phyloP scores from a whole-genome alignment of 2,888 invertebrate species.

The Chironomus tentans region DNA sequence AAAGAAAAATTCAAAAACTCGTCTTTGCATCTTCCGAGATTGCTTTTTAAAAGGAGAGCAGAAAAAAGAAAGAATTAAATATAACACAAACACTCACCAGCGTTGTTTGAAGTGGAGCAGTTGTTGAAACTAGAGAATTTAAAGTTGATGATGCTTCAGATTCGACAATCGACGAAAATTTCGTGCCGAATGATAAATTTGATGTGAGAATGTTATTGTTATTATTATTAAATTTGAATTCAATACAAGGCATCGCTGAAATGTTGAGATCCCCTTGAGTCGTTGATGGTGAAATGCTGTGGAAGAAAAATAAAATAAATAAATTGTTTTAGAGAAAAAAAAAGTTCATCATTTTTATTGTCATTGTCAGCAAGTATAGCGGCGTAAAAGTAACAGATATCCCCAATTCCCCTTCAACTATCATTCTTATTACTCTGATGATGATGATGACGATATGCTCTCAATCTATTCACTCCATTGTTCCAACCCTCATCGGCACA shows the following conservation, averaged over 20 bases:
- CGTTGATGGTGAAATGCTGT: constrained; percentile 20
- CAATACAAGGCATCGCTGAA: constrained; percentile 25
- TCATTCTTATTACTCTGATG: not conserved
- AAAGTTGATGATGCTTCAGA: constrained; percentile 32
- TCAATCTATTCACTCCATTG: too few species aligned
- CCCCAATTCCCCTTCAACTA: not conserved
- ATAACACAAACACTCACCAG: constrained; percentile 50
- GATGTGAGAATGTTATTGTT: constrained; percentile 10
- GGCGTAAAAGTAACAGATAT: too few species aligned
- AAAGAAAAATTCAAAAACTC: not conserved
- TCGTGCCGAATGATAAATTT: constrained; percentile 21
- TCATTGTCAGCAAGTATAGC: not conserved
- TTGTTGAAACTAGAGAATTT: constrained; percentile 43
- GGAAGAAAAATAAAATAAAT: not conserved
- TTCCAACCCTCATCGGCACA: too few species aligned
- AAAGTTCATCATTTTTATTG: not conserved
- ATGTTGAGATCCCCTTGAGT: constrained; percentile 22
- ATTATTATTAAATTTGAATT: constrained; percentile 24
- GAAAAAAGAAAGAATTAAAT: constrained; percentile 25
- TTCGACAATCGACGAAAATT: not conserved
- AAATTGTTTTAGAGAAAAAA: not conserved
- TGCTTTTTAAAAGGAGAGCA: not conserved
- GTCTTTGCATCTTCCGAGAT: not conserved
- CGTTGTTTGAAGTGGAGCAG: constrained; percentile 67
- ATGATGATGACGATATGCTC: too few species aligned